Percentiles rank a stretch among this genome's conserved stretches.
phyloP scores from a whole-genome alignment of 2,888 invertebrate species.

The Dilophus febrilis region DNA sequence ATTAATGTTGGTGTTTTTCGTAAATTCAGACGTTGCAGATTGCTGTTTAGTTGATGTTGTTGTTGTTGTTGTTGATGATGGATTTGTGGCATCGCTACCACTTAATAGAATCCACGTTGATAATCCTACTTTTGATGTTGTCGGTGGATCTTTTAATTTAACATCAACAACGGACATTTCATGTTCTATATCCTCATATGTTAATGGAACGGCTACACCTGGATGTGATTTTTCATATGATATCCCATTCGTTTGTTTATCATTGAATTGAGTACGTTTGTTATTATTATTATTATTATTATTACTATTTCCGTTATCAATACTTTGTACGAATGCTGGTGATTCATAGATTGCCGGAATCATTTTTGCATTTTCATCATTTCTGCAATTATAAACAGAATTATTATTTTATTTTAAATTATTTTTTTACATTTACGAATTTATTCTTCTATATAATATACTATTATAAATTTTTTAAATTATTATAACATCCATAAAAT shows the following conservation, averaged over 20 bases:
- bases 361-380: too few species aligned
- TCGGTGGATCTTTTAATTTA: constrained; percentile 23
- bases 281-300: neutral
- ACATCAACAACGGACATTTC: constrained; percentile 24
- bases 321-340: too few species aligned
- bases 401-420: too few species aligned
- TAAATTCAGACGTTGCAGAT: neutral
- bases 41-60: constrained; percentile 11
- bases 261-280: neutral
- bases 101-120: constrained; percentile 64
- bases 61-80: constrained; percentile 8
- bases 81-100: constrained; percentile 27
- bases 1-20: too few species aligned
- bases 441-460: too few species aligned
- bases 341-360: too few species aligned
- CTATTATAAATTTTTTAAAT: too few species aligned
- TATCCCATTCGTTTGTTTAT: neutral
- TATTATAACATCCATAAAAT: too few species aligned
- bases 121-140: constrained; percentile 45
- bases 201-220: constrained; percentile 48
- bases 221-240: constrained; percentile 36
- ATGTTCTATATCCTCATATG: constrained; percentile 41
- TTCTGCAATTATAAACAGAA: too few species aligned
- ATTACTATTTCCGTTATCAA: neutral
- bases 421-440: too few species aligned